A percentile compares a stretch with the other conserved stretches of the same genome.
Evolutionary conservation across 2,113 vertebrate genomes (phyloP).

Genomic region (Chaetorhynchus papuensis): DNA sequence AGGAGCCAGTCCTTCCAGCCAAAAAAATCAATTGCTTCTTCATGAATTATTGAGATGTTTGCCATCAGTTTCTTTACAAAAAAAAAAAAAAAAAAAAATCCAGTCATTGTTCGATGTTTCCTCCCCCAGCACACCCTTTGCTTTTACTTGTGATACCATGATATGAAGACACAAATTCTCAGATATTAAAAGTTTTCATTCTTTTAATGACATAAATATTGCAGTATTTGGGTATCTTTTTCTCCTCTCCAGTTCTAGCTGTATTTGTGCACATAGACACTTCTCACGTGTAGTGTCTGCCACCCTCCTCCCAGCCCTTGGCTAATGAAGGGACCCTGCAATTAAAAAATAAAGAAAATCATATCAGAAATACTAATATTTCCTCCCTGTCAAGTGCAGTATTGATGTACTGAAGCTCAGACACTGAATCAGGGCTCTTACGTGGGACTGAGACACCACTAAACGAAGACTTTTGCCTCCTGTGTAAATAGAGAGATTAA

Average conservation of each 20-base stretch:
- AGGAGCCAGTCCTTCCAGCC: slow-evolving; percentile 69
- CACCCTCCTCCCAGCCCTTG: neutral
- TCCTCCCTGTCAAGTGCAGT: slow-evolving; percentile 53
- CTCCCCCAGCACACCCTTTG: neutral
- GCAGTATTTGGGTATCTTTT: neutral
- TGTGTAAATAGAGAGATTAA: slow-evolving; percentile 79
- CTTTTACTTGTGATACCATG: slow-evolving; percentile 30
- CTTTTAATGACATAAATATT: neutral
- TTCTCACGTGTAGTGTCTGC: neutral
- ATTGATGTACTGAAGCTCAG: slow-evolving; percentile 50
- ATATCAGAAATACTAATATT: slow-evolving; percentile 60
- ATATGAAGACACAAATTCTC: slow-evolving; percentile 2
- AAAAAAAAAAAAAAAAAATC: slow-evolving; percentile 49
- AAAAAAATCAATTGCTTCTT: slow-evolving; percentile 78
- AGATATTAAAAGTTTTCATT: neutral
- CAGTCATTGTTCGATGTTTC: slow-evolving; percentile 41
- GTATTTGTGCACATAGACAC: neutral
- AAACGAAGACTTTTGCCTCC: slow-evolving; percentile 70
- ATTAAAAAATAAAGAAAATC: neutral
- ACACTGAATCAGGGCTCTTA: slow-evolving; percentile 57
- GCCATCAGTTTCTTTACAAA: slow-evolving; percentile 79
- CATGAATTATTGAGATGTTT: slow-evolving; percentile 90
- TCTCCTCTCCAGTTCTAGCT: neutral
- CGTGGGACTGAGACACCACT: slow-evolving; percentile 47
- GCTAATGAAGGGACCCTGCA: neutral